Percentiles rank a stretch among this genome's conserved stretches.
phyloP scores from a whole-genome alignment of 2,888 invertebrate genomes.

The Eustalomyia histrio region DNA sequence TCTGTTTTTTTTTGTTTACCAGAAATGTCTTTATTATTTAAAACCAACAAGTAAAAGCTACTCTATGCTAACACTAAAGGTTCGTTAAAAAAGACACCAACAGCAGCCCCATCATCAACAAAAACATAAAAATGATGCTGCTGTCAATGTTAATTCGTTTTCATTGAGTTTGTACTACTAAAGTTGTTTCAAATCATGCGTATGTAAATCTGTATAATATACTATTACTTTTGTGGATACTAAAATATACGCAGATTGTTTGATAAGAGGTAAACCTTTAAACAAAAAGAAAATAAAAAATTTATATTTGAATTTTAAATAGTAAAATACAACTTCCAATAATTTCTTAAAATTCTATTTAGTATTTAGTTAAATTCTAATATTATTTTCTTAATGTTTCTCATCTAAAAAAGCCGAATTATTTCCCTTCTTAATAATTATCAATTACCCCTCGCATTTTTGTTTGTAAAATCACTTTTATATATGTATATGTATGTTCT shows the following conservation, averaged over 20 bases:
- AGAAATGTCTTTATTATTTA: constrained; percentile 29
- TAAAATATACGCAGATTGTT: neutral
- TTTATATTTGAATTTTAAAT: no score
- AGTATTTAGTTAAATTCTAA: no score
- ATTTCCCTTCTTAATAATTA: neutral
- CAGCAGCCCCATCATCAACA: neutral
- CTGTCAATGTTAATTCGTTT: constrained; percentile 44
- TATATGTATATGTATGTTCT: neutral
- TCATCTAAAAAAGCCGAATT: no score
- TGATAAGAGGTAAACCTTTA: neutral
- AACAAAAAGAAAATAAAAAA: neutral
- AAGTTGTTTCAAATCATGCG: neutral
- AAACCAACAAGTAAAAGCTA: constrained; percentile 39
- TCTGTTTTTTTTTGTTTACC: constrained; percentile 4
- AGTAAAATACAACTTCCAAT: no score
- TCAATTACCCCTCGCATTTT: neutral
- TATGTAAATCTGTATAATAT: constrained; percentile 10
- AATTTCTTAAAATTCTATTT: no score
- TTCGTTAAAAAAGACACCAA: constrained; percentile 1
- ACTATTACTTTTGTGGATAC: neutral
- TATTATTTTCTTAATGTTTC: no score
- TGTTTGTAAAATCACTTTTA: constrained; percentile 38
- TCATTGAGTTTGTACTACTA: constrained; percentile 5
- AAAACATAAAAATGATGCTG: constrained; percentile 15
- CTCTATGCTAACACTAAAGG: neutral